Conservation (phyloP, 2,797 vertebrate genomes). For the Helostoma temminkii region DNA sequence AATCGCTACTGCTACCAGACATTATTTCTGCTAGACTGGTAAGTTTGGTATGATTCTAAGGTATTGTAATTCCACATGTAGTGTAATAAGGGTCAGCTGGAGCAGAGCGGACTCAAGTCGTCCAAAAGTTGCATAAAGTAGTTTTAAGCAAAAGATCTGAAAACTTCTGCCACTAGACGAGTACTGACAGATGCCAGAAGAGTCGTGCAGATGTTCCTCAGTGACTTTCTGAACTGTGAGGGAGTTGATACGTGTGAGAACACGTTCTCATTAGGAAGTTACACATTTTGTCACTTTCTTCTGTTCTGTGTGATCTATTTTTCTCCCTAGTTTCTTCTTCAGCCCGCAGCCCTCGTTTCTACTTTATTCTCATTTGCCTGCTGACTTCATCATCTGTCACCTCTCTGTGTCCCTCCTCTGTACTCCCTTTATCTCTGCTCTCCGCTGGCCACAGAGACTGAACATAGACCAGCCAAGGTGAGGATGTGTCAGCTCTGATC, state of each 20-base stretch:
- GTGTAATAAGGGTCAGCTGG: no score
- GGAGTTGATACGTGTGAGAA: not conserved
- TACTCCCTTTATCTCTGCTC: slow-evolving; percentile 33
- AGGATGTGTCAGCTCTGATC: slow-evolving; percentile 56
- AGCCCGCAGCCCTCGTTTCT: not conserved
- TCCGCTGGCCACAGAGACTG: slow-evolving; percentile 4
- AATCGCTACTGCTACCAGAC: no score
- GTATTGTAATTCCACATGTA: no score
- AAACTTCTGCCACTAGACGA: not conserved
- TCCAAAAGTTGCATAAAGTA: no score
- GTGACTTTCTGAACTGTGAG: not conserved
- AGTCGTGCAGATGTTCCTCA: slow-evolving; percentile 14
- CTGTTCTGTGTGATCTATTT: not conserved
- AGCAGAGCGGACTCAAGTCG: no score
- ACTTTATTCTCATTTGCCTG: slow-evolving; percentile 19
- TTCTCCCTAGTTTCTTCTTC: not conserved
- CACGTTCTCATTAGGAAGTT: not conserved
- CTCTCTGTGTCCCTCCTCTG: slow-evolving; percentile 6
- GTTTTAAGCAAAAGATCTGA: not conserved
- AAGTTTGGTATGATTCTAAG: no score
- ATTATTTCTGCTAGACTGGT: no score
- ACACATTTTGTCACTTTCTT: not conserved
- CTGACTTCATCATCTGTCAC: slow-evolving; percentile 40
- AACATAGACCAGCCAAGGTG: slow-evolving; percentile 34
- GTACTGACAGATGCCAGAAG: not conserved